phyloP scores from a whole-genome alignment of 2,888 invertebrate genomes.

The Ichneumoninae sp. region DNA sequence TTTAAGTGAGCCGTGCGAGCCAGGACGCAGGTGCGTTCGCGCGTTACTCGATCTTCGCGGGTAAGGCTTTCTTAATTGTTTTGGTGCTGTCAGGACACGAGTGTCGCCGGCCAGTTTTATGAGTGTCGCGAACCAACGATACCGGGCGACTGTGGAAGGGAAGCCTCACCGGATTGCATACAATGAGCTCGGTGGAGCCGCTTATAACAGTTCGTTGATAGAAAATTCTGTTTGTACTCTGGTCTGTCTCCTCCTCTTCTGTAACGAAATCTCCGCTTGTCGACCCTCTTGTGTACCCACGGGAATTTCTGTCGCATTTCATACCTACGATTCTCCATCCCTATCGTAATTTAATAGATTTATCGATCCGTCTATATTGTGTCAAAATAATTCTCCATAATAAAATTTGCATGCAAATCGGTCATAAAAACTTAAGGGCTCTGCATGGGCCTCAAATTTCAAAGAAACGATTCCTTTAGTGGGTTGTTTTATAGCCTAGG shows the following conservation, averaged over 20 bases:
- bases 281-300: slow-evolving; percentile 39
- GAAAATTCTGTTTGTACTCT: slow-evolving; percentile 80
- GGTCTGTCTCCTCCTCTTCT: slow-evolving; percentile 56
- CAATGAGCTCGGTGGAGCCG: slow-evolving; percentile 75
- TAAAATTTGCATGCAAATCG: too few relatives aligned
- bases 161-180: slow-evolving; percentile 71
- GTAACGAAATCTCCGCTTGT: slow-evolving; percentile 49
- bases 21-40: slow-evolving; percentile 38
- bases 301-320: slow-evolving; percentile 67
- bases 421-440: too few relatives aligned
- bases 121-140: not conserved
- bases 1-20: slow-evolving; percentile 14
- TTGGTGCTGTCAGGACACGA: not conserved
- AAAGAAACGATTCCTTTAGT: too few relatives aligned
- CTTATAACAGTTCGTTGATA: slow-evolving; percentile 79
- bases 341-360: not conserved
- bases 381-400: too few relatives aligned
- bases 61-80: slow-evolving; percentile 42
- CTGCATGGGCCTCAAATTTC: too few relatives aligned
- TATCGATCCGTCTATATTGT: too few relatives aligned
- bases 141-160: slow-evolving; percentile 36
- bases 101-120: not conserved
- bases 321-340: slow-evolving; percentile 3
- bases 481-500: too few relatives aligned
- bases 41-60: not conserved